Evolutionary conservation across 1,140 invertebrate species (phyloP), one percentile per base, ranked within the genome.

Genomic region (Brevipalpus yothersi): DNA sequence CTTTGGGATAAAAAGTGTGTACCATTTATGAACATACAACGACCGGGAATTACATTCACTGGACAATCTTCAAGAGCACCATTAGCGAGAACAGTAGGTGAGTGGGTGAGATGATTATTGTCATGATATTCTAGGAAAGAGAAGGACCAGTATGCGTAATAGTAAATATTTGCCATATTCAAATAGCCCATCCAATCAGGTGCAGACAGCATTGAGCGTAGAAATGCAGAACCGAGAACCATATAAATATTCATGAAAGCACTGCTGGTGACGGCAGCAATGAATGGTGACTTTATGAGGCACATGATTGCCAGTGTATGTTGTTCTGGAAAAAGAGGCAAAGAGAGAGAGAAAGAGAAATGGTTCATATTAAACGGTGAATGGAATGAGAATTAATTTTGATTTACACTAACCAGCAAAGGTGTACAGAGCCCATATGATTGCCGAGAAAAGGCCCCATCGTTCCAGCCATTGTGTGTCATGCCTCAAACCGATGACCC

Each of bases 121-220:
- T 69, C 60, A 10, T 63, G 57, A 62, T 82, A 85, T 23, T 83
- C 74, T 63, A 79, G 79, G 59, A 63, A 67, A 64, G 80, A 79
- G 17, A 86, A 70, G 65, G 81, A 77, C 3, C 81, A 78, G 0
- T 82, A 80, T 0, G 81, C 80, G 66, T 86, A 88, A 15, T 83
- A 76, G 0, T 80, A 78, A 67, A 86, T 82, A 1, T 80, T 81
- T 3, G 78, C 77, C 67, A 84, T 86, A 0, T 80, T 83, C n/a
- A 83, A 67, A 67, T 85, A 84, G 65, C 80, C 80, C 10, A 86
- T 69, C 80, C 82, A 85, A 41, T 86, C 81, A 65, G 83, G 81
- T 53, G 84, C 73, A 4, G 81, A 79, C 11, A 68, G 63, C 11
- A 73, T 60, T 9, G 70, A 66, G 79, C 84, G 82, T 42, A 88